Conservation (phyloP, 2,113 vertebrate species). For the Mustelus asterias region DNA sequence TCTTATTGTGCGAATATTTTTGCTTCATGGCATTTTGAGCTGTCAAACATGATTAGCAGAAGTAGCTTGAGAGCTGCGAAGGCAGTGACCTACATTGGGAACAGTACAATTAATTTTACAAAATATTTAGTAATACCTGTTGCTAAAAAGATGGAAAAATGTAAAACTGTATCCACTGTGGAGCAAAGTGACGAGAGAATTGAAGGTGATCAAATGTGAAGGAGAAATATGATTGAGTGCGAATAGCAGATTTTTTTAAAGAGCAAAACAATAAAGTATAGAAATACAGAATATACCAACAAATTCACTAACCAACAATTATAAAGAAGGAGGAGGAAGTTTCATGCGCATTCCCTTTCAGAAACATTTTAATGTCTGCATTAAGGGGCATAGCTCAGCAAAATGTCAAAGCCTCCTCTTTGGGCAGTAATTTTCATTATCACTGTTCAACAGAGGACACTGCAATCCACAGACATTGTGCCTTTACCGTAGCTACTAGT, state of each 20-base stretch:
- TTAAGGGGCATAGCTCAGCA: not conserved
- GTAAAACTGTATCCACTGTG: not conserved
- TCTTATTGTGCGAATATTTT: not conserved
- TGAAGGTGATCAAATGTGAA: not conserved
- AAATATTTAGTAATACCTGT: not conserved
- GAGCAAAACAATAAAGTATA: not conserved
- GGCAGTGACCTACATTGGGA: not conserved
- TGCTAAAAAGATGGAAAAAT: not conserved
- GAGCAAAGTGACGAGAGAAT: not conserved
- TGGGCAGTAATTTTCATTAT: not conserved
- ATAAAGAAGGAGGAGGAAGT: not conserved
- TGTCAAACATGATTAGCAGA: not conserved
- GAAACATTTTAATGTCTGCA: constrained; percentile 4
- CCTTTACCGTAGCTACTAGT: not conserved
- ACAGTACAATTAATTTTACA: not conserved
- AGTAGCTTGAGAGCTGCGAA: not conserved
- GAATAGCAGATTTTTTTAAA: not conserved
- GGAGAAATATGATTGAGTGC: not conserved
- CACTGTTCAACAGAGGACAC: not conserved
- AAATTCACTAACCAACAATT: not conserved
- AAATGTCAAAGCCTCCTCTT: not conserved
- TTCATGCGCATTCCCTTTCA: not conserved
- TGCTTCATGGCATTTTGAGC: not conserved
- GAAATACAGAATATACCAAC: not conserved
- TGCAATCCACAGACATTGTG: not conserved